A percentile compares a stretch with the other conserved stretches of the same genome.
These are phyloP conservation scores for Cremastinae sp. DNA, from an alignment of 2,888 invertebrate genomes.

Conservation along the genomic window DNA sequence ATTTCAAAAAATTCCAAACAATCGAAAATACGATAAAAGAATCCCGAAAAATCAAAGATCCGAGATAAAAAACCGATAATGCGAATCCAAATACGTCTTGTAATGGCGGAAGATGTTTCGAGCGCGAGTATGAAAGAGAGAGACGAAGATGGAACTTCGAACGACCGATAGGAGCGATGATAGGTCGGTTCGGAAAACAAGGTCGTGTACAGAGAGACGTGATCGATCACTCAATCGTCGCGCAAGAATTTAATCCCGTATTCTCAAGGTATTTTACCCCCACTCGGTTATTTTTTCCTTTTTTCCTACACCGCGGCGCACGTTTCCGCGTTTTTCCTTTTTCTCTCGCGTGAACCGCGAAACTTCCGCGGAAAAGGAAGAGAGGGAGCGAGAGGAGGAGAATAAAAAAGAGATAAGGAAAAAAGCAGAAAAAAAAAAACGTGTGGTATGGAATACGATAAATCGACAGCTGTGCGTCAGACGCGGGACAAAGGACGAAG, in stretches of 20 bases:
- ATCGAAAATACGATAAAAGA: too few species aligned
- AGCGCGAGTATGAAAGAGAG: too few species aligned
- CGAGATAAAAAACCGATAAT: too few species aligned
- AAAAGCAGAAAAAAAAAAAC: too few species aligned
- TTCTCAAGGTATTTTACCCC: slow-evolving; percentile 26
- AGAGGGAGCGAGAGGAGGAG: neutral
- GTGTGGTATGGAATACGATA: slow-evolving; percentile 35
- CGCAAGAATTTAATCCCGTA: slow-evolving; percentile 22
- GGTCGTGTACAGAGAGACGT: slow-evolving; percentile 7
- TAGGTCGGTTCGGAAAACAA: too few species aligned
- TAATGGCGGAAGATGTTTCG: too few species aligned
- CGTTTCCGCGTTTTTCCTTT: slow-evolving; percentile 7
- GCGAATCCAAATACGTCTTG: too few species aligned
- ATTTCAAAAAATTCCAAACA: too few species aligned
- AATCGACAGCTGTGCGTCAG: slow-evolving; percentile 61
- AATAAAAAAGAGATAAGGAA: slow-evolving; percentile 6
- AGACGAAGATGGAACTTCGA: too few species aligned
- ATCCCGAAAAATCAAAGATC: too few species aligned
- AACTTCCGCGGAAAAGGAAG: neutral
- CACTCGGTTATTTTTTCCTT: slow-evolving; percentile 14
- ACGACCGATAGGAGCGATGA: slow-evolving; percentile 9
- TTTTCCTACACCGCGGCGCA: neutral
- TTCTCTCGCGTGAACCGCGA: neutral
- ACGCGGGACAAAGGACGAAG: slow-evolving; percentile 51
- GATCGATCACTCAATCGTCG: slow-evolving; percentile 35